Conservation (phyloP, 2,888 invertebrate species). For the Synanthedon myopaeformis region DNA sequence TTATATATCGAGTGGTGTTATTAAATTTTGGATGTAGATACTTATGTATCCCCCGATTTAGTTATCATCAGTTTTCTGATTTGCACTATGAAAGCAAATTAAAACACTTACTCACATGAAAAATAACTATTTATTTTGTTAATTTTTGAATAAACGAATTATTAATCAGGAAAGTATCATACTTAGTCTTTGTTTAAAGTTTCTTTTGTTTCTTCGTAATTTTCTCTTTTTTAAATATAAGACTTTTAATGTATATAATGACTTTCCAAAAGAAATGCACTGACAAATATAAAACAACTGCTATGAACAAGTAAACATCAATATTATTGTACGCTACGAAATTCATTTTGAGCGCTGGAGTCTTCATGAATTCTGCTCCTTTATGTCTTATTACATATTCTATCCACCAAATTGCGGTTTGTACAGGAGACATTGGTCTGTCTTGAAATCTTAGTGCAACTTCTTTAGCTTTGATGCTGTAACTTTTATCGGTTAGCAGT, state of each 20-base stretch:
- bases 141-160: too few species aligned
- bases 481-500: constrained; percentile 30
- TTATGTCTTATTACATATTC: constrained; percentile 18
- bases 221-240: not conserved
- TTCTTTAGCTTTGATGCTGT: constrained; percentile 9
- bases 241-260: not conserved
- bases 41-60: too few species aligned
- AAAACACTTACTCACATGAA: too few species aligned
- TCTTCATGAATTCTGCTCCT: constrained; percentile 14
- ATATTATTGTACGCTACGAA: constrained; percentile 45
- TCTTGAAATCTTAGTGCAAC: constrained; percentile 13
- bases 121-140: too few species aligned
- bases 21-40: too few species aligned
- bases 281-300: constrained; percentile 12
- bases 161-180: too few species aligned
- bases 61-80: too few species aligned
- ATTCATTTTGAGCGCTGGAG: constrained; percentile 31
- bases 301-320: constrained; percentile 59
- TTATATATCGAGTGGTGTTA: too few species aligned
- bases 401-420: constrained; percentile 16
- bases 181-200: not conserved
- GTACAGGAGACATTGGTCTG: constrained; percentile 12
- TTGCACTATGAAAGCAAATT: too few species aligned
- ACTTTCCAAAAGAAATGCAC: constrained; percentile 4
- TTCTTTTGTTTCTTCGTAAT: not conserved